Evolutionary conservation across 2,888 invertebrate species (phyloP).

Genomic region (Hemithea aestivaria): DNA sequence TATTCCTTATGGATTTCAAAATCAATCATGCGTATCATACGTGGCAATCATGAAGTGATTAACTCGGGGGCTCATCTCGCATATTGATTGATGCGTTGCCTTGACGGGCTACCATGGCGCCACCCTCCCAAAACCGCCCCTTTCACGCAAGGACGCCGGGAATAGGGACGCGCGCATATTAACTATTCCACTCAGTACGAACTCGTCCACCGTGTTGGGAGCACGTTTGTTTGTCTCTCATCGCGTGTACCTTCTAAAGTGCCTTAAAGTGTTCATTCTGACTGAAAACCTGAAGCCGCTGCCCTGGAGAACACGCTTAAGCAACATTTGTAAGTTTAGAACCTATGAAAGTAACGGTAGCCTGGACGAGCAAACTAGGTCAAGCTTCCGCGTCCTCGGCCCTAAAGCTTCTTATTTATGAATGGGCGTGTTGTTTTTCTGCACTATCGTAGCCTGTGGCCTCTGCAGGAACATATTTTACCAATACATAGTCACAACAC

Average conservation of each 20-base stretch:
- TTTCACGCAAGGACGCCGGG: conserved; percentile 71
- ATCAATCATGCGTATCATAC: conserved; percentile 16
- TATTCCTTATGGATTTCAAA: conserved; percentile 2
- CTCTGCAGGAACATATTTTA: conserved; percentile 17
- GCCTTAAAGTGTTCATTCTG: conserved; percentile 35
- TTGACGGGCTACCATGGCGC: conserved; percentile 65
- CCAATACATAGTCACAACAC: background rate
- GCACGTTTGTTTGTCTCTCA: conserved; percentile 46
- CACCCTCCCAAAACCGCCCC: conserved; percentile 72
- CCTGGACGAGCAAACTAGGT: conserved; percentile 55
- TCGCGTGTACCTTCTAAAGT: conserved; percentile 40
- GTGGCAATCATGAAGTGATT: conserved; percentile 42
- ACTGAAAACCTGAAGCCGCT: conserved; percentile 39
- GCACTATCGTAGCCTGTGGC: conserved; percentile 21
- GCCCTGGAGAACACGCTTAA: conserved; percentile 62
- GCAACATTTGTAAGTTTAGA: conserved; percentile 61
- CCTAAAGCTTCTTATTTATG: conserved; percentile 62
- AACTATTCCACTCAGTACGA: conserved; percentile 59
- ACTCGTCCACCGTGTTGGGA: conserved; percentile 50
- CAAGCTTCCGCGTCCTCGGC: conserved; percentile 69
- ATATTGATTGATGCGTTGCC: conserved; percentile 76
- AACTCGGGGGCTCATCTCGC: conserved; percentile 61
- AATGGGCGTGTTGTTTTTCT: conserved; percentile 54
- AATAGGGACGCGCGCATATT: conserved; percentile 75
- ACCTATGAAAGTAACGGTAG: conserved; percentile 25